These are phyloP conservation scores for Ptilorrhoa leucosticta DNA, from an alignment of 2,113 vertebrate genomes.

Conservation along the genomic window DNA sequence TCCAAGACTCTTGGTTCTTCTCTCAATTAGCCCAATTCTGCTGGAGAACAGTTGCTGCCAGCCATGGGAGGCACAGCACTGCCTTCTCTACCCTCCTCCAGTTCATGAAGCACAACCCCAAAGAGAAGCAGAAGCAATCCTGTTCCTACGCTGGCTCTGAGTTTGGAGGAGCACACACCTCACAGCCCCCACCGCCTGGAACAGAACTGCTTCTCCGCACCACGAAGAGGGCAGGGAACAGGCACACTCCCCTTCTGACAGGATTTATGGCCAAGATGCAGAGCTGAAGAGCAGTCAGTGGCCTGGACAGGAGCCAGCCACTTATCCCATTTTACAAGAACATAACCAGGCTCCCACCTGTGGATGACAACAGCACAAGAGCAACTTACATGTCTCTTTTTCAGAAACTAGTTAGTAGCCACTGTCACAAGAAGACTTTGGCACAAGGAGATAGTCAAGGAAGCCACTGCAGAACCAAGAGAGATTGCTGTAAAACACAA, in stretches of 20 bases:
- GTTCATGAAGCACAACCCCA: not conserved
- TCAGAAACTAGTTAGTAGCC: not conserved
- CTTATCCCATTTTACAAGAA: not conserved
- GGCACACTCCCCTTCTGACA: not conserved
- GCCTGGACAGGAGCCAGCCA: rapidly evolving
- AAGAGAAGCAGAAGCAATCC: not conserved
- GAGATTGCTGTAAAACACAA: not conserved
- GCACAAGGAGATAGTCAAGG: not conserved
- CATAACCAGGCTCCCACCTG: not conserved
- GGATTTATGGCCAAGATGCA: not conserved
- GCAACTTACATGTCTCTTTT: not conserved
- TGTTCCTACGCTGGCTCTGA: rapidly evolving
- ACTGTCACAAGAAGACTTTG: not conserved
- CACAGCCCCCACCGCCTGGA: not conserved
- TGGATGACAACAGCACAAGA: not conserved
- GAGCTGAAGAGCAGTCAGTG: not conserved
- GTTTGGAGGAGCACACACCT: not conserved
- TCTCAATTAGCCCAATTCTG: not conserved
- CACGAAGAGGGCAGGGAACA: not conserved
- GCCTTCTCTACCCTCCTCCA: not conserved
- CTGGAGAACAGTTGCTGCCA: not conserved
- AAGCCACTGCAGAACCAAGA: not conserved
- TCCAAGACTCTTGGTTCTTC: not conserved
- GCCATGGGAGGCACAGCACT: not conserved
- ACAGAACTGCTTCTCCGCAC: not conserved